Conservation (phyloP, 2,113 vertebrate species). For the Zingel zingel region DNA sequence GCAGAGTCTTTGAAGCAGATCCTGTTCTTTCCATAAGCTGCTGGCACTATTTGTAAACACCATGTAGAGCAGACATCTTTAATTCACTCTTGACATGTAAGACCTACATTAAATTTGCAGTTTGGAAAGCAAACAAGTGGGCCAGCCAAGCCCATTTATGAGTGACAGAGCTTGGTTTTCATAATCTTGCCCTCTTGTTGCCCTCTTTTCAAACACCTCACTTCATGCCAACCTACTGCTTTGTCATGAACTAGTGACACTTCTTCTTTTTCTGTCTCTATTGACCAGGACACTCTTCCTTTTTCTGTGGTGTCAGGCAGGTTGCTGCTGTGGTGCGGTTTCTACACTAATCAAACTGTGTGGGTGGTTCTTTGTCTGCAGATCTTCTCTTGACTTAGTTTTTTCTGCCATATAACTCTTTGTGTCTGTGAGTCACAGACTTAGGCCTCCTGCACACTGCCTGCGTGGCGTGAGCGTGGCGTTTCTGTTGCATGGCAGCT, state of each 20-base stretch:
- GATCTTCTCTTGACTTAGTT: neutral
- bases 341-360: neutral
- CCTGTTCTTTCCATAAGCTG: conserved; percentile 19
- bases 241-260: neutral
- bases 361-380: conserved; percentile 4
- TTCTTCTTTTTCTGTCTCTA: neutral
- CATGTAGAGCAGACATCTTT: conserved; percentile 52
- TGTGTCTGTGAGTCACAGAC: conserved; percentile 27
- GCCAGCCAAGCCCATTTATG: conserved; percentile 54
- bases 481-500: no score
- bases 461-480: no score
- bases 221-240: conserved; percentile 5
- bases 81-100: conserved; percentile 51
- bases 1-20: neutral
- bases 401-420: neutral
- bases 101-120: conserved; percentile 40
- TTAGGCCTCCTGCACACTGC: no score
- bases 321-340: neutral
- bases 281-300: neutral
- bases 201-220: conserved; percentile 24
- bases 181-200: conserved; percentile 18
- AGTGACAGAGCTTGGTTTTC: conserved; percentile 19
- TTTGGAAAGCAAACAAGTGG: conserved; percentile 66
- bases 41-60: conserved; percentile 63
- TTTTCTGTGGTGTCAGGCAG: neutral